Percentiles rank a stretch among this genome's conserved stretches.
Evolutionary conservation across 2,113 vertebrate species (phyloP).

Genomic region (Paralichthys olivaceus): DNA sequence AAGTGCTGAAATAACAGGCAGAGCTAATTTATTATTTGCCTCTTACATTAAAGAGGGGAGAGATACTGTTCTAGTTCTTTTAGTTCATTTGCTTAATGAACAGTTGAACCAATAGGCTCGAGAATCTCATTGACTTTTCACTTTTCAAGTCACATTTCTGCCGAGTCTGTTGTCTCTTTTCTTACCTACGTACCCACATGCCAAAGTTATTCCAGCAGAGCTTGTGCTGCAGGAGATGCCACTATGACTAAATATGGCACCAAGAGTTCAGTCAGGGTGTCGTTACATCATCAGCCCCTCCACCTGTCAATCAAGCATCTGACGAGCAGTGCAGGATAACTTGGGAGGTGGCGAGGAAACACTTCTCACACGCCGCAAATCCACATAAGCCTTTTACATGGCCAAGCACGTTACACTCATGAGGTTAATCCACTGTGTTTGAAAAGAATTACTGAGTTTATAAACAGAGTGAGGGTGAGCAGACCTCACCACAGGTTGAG

Average conservation of each 20-base stretch:
- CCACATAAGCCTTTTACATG: conserved; percentile 56
- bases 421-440: conserved; percentile 49
- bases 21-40: conserved; percentile 1
- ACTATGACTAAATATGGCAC: conserved; percentile 20
- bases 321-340: conserved; percentile 22
- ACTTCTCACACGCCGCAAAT: conserved; percentile 36
- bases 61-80: conserved; percentile 1
- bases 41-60: conserved; percentile 8
- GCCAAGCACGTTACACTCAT: conserved; percentile 26
- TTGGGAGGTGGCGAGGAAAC: conserved; percentile 31
- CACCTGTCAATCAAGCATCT: conserved; percentile 38
- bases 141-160: conserved; percentile 2
- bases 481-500: not conserved
- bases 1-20: conserved; percentile 36
- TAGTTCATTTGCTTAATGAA: conserved; percentile 9
- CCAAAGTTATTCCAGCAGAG: not conserved
- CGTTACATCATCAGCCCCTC: conserved; percentile 29
- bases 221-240: conserved; percentile 24
- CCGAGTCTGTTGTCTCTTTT: not conserved
- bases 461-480: conserved; percentile 10
- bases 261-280: not conserved
- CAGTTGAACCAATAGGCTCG: conserved; percentile 8
- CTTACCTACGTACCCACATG: not conserved
- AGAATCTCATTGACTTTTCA: conserved; percentile 1
- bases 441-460: conserved; percentile 37